These are phyloP conservation scores for Drosophila macrospina DNA, from an alignment of 2,888 invertebrate species.

Conservation along the genomic window DNA sequence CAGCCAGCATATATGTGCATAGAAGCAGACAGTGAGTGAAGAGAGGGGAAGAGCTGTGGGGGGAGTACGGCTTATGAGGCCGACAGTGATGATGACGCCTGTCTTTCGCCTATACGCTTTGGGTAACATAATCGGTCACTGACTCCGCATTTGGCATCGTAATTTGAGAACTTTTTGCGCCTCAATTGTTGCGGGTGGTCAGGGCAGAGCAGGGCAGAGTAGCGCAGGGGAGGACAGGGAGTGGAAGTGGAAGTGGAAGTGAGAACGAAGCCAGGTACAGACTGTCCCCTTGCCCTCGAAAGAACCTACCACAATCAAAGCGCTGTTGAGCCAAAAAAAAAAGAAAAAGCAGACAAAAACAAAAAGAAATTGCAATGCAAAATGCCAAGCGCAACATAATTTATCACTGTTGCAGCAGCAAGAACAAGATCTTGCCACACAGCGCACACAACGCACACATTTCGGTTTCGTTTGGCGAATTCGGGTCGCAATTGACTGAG, in stretches of 20 bases:
- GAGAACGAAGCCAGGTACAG: conserved; percentile 37
- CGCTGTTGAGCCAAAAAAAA: conserved; percentile 59
- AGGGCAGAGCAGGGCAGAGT: conserved; percentile 34
- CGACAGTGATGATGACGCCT: conserved; percentile 66
- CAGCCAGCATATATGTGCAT: not conserved
- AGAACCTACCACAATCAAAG: conserved; percentile 71
- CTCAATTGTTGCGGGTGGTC: conserved; percentile 77
- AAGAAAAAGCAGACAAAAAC: not conserved
- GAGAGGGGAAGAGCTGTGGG: not conserved
- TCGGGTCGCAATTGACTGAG: conserved; percentile 50
- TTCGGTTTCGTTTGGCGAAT: conserved; percentile 78
- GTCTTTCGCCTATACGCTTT: conserved; percentile 72
- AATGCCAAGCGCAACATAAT: conserved; percentile 50
- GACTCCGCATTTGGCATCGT: conserved; percentile 80
- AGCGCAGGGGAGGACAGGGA: too few relatives aligned
- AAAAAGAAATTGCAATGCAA: too few relatives aligned
- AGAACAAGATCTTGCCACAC: conserved; percentile 23
- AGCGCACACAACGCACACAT: conserved; percentile 60
- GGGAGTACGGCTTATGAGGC: conserved; percentile 53
- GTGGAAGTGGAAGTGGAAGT: not conserved
- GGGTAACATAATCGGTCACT: conserved; percentile 82
- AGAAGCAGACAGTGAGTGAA: not conserved
- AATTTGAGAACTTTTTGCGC: conserved; percentile 77
- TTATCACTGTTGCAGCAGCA: conserved; percentile 61
- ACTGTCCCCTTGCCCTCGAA: conserved; percentile 3